Percentiles rank a stretch among this genome's conserved stretches.
These are phyloP conservation scores for Lasioglossum leucozonium DNA, from an alignment of 2,888 invertebrate species.

Conservation along the genomic window DNA sequence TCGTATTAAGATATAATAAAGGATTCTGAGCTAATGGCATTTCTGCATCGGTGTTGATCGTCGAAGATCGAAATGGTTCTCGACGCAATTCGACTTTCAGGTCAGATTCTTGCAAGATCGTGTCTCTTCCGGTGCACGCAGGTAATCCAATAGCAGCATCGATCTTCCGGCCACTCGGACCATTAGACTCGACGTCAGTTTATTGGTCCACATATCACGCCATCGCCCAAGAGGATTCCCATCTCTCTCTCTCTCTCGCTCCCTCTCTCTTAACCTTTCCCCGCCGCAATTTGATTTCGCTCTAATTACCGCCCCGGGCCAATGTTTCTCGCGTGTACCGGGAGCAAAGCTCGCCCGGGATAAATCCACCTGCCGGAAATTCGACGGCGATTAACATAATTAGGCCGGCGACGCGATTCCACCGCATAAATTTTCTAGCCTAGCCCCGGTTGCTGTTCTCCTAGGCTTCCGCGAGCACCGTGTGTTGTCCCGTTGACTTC, in stretches of 20 bases:
- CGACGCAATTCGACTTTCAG: not conserved
- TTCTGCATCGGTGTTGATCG: not conserved
- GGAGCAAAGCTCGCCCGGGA: slow-evolving; percentile 22
- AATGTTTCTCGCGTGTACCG: slow-evolving; percentile 47
- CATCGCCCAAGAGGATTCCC: slow-evolving; percentile 75
- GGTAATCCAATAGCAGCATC: slow-evolving; percentile 81
- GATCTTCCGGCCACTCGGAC: slow-evolving; percentile 80
- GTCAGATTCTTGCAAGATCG: slow-evolving; percentile 19
- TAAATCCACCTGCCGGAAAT: slow-evolving; percentile 57
- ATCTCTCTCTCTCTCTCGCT: slow-evolving; percentile 44
- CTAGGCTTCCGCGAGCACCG: not conserved
- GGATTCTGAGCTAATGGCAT: not conserved
- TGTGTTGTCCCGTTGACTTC: not conserved
- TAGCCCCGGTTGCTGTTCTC: not conserved
- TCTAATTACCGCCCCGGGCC: slow-evolving; percentile 60
- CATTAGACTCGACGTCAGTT: slow-evolving; percentile 82
- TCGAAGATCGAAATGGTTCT: not conserved
- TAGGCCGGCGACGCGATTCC: slow-evolving; percentile 53
- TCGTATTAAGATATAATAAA: not conserved
- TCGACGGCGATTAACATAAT: slow-evolving; percentile 60
- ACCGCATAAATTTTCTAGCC: slow-evolving; percentile 32
- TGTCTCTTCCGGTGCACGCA: slow-evolving; percentile 54
- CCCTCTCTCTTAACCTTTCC: slow-evolving; percentile 55
- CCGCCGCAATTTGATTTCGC: slow-evolving; percentile 62
- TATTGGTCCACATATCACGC: slow-evolving; percentile 83